A percentile compares a stretch with the other conserved stretches of the same genome.
Conservation (phyloP, 2,113 vertebrate genomes). For the Microtus pennsylvanicus region DNA sequence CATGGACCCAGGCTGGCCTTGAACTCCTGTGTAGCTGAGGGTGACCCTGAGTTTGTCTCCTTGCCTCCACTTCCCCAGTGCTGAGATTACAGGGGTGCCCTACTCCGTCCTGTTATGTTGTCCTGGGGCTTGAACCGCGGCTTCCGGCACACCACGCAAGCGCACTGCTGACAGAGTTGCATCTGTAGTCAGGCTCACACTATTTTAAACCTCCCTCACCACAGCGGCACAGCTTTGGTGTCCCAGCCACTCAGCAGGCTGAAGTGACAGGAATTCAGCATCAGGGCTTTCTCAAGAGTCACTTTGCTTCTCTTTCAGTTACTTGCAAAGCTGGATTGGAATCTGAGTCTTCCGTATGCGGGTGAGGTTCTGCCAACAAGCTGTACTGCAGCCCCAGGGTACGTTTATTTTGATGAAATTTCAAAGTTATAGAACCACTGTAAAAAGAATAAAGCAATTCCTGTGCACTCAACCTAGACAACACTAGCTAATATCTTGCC, state of each 20-base stretch:
- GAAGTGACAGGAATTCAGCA: not conserved
- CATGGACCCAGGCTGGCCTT: not conserved
- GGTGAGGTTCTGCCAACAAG: not conserved
- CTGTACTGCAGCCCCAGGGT: not conserved
- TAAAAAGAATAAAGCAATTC: not conserved
- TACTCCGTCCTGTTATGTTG: not conserved
- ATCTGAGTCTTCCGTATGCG: rapidly evolving
- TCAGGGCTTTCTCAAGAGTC: not conserved
- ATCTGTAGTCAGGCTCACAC: not conserved
- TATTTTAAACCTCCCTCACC: not conserved
- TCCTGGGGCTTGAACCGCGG: too few relatives aligned
- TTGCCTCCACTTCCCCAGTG: not conserved
- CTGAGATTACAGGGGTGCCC: not conserved
- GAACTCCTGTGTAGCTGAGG: not conserved
- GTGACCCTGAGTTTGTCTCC: not conserved
- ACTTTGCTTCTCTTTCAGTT: not conserved
- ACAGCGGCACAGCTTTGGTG: not conserved
- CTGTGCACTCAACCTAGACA: too few relatives aligned
- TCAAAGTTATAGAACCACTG: not conserved
- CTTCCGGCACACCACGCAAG: not conserved
- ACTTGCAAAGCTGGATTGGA: not conserved
- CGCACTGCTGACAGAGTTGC: too few relatives aligned
- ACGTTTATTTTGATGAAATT: slow-evolving; percentile 3
- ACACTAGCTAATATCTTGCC: not conserved
- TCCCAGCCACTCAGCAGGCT: not conserved